Evolutionary conservation across 2,888 invertebrate genomes (phyloP), one percentile per base, ranked within the genome.

Genomic region (Eupithecia inturbata): DNA sequence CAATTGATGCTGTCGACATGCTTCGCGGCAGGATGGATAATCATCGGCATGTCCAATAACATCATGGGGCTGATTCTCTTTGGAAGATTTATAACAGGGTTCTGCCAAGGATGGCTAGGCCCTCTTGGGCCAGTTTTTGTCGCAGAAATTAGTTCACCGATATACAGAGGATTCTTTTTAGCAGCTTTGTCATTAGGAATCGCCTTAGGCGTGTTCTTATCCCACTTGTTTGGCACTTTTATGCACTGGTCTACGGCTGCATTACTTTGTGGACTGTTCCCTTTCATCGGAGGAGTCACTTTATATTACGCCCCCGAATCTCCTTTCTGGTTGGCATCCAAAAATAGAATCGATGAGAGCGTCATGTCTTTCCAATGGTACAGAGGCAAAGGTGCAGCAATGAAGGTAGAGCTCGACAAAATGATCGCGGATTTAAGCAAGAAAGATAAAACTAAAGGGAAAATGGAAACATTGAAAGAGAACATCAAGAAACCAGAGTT

Each of bases 311-410:
- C 96, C n/a, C 96, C 96, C 0, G 97, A 97, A 88, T 95, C 96
- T 33, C 97, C 97, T 0, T 94, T 95, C 22, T 97, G 97, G 96
- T 84, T 97, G 45, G 95, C 96, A 7, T 95, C 95, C 6, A 96
- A 95, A 80, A 95, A 95, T 26, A 91, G 95, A 73, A 89, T 94
- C 0, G 94, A 95, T 3, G 95, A 96, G 77, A 96, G 97, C 1
- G 91, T 95, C 39, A 83, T 90, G 22, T 95, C 96, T 0, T 96
- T 96, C 68, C 91, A 95, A 76, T 96, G 95, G 95, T 95, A 96
- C 78, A 92, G 96, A 82, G 96, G 96, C 62, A 88, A 86, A 19
- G 91, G 92, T 68, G 81, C 87, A 10, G 90, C 88, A 68, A 94
- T 95, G 82, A 90, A 92, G 80, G 84, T 83, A 3, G 96, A 96